These are phyloP conservation scores for Tachina fera DNA, from an alignment of 2,888 invertebrate species.

Conservation along the genomic window DNA sequence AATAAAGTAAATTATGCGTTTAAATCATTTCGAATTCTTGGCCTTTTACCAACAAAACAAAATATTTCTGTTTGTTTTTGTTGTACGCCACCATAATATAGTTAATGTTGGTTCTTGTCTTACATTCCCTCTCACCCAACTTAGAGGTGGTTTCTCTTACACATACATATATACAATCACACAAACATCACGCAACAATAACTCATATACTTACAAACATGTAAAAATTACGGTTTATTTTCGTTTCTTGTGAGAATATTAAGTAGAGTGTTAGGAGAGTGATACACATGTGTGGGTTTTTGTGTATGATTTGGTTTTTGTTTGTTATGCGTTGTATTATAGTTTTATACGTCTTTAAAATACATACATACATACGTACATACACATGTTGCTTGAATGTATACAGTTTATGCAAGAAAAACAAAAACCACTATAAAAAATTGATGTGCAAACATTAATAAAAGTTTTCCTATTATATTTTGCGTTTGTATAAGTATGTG, in stretches of 20 bases:
- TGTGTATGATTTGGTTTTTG: neutral
- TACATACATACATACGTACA: too few relatives aligned
- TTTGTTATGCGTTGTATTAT: neutral
- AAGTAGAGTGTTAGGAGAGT: neutral
- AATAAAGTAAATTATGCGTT: slow-evolving; percentile 48
- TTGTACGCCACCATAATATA: slow-evolving; percentile 30
- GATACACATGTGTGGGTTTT: neutral
- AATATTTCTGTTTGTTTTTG: slow-evolving; percentile 7
- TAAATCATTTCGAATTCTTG: slow-evolving; percentile 10
- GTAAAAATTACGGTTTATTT: slow-evolving; percentile 18
- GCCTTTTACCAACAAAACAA: neutral
- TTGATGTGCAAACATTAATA: slow-evolving; percentile 77
- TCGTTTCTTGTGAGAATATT: neutral
- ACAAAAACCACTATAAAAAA: slow-evolving; percentile 71
- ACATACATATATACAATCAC: neutral
- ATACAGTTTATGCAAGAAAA: slow-evolving; percentile 21
- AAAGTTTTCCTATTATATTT: slow-evolving; percentile 67
- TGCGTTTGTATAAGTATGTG: slow-evolving; percentile 28
- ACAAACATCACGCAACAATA: neutral
- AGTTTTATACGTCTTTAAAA: slow-evolving; percentile 3
- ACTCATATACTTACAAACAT: neutral
- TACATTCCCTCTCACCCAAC: neutral
- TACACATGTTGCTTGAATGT: neutral
- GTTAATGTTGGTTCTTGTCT: slow-evolving; percentile 35
- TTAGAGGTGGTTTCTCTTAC: slow-evolving; percentile 22